Percentiles rank a stretch among this genome's conserved stretches.
Conservation (phyloP, 2,797 vertebrate genomes). For the Mionectes olivaceus region DNA sequence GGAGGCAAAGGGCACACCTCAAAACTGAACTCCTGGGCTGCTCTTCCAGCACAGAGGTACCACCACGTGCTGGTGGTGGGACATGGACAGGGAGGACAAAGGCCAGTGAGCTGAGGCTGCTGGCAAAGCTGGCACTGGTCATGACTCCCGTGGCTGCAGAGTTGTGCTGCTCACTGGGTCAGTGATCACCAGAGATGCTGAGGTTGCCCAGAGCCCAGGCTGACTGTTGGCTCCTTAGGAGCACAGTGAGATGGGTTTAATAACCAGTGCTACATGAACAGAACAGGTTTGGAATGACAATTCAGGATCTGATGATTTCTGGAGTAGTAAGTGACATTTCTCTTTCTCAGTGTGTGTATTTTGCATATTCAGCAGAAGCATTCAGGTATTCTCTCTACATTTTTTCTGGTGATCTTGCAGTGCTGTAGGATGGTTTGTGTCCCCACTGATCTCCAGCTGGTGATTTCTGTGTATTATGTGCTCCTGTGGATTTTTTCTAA, state of each 20-base stretch:
- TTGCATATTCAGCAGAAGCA: accelerated
- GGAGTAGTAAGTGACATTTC: neutral
- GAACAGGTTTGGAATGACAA: neutral
- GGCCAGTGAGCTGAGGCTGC: neutral
- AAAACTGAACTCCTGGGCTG: too few relatives aligned
- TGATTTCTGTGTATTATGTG: neutral
- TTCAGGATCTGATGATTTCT: neutral
- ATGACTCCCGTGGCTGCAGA: neutral
- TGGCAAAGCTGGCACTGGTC: neutral
- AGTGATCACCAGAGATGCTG: neutral
- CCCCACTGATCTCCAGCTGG: neutral
- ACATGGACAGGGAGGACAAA: neutral
- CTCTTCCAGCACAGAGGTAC: neutral
- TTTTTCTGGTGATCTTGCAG: neutral
- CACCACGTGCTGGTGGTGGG: neutral
- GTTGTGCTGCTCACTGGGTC: neutral
- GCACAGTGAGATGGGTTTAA: accelerated
- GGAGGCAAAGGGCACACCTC: neutral
- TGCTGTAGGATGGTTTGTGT: neutral
- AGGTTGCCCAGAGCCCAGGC: neutral
- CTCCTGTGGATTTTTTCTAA: neutral
- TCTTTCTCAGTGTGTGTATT: accelerated
- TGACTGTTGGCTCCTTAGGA: neutral
- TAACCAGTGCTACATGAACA: neutral
- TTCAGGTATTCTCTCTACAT: accelerated